These are phyloP conservation scores for Diceros bicornis DNA, from an alignment of 2,797 vertebrate species.

Conservation along the genomic window DNA sequence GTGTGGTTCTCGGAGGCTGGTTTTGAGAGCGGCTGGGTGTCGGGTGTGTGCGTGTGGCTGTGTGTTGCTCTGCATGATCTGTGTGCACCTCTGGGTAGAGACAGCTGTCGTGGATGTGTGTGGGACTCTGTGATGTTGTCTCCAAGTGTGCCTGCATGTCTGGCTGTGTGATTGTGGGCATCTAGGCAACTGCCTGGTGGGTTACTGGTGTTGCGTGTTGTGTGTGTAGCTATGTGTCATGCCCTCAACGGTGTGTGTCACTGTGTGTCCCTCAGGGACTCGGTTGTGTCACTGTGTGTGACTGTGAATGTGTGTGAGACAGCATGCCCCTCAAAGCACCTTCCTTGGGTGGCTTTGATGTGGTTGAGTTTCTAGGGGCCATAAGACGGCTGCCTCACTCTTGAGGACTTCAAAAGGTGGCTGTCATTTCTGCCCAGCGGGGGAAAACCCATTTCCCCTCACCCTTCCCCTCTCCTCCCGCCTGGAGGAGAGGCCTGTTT, in stretches of 20 bases:
- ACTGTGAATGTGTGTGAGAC: slow-evolving; percentile 72
- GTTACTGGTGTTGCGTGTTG: background rate
- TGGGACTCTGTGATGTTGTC: background rate
- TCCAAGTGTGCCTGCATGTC: background rate
- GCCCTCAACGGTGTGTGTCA: slow-evolving; percentile 66
- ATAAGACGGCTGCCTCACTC: slow-evolving; percentile 70
- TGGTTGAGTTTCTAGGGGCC: slow-evolving; percentile 80
- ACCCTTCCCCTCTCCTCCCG: background rate
- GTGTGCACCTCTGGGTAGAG: background rate
- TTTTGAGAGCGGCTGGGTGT: background rate
- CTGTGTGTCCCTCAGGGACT: slow-evolving; percentile 76
- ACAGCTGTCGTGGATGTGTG: background rate
- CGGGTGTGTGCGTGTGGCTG: background rate
- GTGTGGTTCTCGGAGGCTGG: background rate
- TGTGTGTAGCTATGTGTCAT: background rate
- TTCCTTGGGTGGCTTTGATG: slow-evolving; percentile 82
- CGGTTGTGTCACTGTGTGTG: slow-evolving; percentile 75
- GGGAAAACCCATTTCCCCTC: slow-evolving; percentile 15
- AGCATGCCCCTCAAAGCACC: slow-evolving; percentile 69
- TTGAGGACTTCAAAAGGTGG: slow-evolving; percentile 80
- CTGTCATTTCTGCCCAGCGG: slow-evolving; percentile 46
- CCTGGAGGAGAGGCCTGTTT: slow-evolving; percentile 74
- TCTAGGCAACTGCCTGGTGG: background rate
- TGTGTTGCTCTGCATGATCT: background rate
- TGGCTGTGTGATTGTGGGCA: background rate